These are phyloP conservation scores for Diphyllodes magnificus DNA, from an alignment of 2,113 vertebrate genomes.

Conservation along the genomic window DNA sequence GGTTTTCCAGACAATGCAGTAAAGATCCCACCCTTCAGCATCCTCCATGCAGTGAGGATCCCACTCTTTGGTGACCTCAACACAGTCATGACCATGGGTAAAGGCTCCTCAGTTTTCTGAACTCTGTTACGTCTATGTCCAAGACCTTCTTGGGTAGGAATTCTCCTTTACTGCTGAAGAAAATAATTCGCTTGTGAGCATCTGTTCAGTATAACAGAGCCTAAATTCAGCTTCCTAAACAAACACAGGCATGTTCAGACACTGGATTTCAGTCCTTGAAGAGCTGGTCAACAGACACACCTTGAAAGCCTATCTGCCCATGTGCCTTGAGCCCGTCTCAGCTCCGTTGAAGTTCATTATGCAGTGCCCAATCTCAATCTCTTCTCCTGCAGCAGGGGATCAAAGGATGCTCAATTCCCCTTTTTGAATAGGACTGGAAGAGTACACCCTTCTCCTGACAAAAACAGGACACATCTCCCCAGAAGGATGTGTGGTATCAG, in stretches of 20 bases:
- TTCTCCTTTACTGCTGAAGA: not conserved
- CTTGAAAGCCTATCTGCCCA: not conserved
- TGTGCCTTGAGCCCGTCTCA: not conserved
- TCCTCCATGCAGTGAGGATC: not conserved
- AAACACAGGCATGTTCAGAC: not conserved
- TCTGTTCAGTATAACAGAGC: not conserved
- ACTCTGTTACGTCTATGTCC: accelerated
- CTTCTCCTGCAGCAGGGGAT: not conserved
- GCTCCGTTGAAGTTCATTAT: not conserved
- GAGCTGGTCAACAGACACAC: not conserved
- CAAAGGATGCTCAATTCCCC: not conserved
- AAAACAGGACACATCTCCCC: not conserved
- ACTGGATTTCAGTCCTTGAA: not conserved
- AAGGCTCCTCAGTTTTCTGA: not conserved
- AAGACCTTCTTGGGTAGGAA: not conserved
- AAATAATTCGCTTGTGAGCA: not conserved
- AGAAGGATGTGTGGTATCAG: not conserved
- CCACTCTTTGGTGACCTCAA: not conserved
- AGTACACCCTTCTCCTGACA: not conserved
- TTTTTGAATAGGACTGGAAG: not conserved
- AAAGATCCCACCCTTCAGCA: not conserved
- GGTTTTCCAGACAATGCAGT: not conserved
- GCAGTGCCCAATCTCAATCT: not conserved
- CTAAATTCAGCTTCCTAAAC: not conserved
- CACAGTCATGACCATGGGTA: not conserved